Percentiles rank a stretch among this genome's conserved stretches.
These are phyloP conservation scores for Graptemys geographica DNA, from an alignment of 2,797 vertebrate genomes.

Conservation along the genomic window DNA sequence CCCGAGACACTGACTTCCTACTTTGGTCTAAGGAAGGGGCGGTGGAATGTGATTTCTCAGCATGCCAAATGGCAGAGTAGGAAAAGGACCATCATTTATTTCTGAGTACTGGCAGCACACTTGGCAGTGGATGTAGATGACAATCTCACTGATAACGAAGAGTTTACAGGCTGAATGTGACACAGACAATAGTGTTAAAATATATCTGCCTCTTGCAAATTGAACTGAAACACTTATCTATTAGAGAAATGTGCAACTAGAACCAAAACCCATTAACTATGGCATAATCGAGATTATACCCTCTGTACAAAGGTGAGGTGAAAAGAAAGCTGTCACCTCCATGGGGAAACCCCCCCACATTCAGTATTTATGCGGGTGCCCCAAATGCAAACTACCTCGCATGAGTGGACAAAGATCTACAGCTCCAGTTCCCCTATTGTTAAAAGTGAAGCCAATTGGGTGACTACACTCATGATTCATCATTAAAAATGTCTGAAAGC, in stretches of 20 bases:
- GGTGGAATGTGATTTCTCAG: neutral
- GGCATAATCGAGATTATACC: neutral
- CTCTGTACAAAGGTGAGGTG: neutral
- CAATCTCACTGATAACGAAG: neutral
- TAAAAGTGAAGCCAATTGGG: neutral
- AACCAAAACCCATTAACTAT: neutral
- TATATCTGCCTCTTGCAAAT: neutral
- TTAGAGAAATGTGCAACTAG: neutral
- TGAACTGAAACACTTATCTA: neutral
- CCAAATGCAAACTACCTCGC: neutral
- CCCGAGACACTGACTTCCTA: neutral
- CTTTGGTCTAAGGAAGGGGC: neutral
- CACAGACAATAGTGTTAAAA: neutral
- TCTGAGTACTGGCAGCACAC: neutral
- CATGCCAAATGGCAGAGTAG: neutral
- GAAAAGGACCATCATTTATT: neutral
- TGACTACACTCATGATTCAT: neutral
- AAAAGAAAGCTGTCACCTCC: neutral
- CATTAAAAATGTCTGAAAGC: neutral
- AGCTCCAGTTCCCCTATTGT: neutral
- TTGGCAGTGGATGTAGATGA: neutral
- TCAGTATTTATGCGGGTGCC: neutral
- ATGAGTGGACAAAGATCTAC: neutral
- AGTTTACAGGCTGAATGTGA: neutral
- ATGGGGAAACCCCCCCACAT: neutral